Base-by-base conservation (phyloP, 1,140 invertebrate genomes). In the Magallana ariakensis region DNA sequence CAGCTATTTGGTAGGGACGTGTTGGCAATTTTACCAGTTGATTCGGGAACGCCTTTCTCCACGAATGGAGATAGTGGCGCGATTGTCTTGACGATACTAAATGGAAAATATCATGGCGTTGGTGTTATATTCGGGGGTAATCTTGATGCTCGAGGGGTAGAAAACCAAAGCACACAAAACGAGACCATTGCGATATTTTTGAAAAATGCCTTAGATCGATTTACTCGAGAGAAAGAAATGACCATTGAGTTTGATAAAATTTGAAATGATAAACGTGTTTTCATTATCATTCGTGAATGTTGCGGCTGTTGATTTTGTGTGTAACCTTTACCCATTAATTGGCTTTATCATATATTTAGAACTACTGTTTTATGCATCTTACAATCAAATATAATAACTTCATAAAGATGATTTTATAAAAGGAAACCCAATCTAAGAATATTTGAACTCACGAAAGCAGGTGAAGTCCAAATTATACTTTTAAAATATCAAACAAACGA, bases 31-130 rank as follows among this genome's bases (percentile, higher is more conserved):
- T 8, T 75, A 13, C 66, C 19, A 26, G 26, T 13, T 13, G 66
- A 13, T 75, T 19, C 9, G 1, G 19, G 26, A 22, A 26, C 2
- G 66, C 22, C 22, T 10, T 75, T 75, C 22, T 75, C 66, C 13
- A 26, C 22, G 22, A 33, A 75, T 5, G 66, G 66, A 75, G 66
- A 75, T 26, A 75, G 66, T 75, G 66, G 66, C 11, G 66, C 66
- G 1, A 22, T 75, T 26, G 22, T 75, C 13, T 75, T 75, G 11
- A 75, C 66, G 9, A 75, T 5, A 33, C 0, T 13, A 11, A 15
- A 26, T 26, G 11, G 11, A 3, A 4, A 75, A 75, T 10, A 13
- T 26, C 6, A 75, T 75, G 66, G 22, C 13, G 22, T 75, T 26
- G 66, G 66, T 13, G 33, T 75, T 10, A 26, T 75, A 10, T 75